Percentiles rank a stretch among this genome's conserved stretches.
phyloP scores from a whole-genome alignment of 1,140 invertebrate genomes.

The Habropoda laboriosa region DNA sequence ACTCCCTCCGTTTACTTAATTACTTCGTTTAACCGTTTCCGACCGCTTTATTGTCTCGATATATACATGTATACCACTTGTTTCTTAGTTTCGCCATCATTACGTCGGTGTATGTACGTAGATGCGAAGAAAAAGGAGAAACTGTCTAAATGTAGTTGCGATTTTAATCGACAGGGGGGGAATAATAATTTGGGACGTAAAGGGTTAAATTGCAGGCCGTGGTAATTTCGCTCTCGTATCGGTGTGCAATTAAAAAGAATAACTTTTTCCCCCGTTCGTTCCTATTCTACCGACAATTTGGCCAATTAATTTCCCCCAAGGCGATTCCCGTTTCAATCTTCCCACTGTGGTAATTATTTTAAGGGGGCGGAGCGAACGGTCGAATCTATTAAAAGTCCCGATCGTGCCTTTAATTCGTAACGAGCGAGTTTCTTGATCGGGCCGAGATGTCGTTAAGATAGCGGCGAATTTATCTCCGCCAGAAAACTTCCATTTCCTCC shows the following conservation, averaged over 20 bases:
- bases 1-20: conserved; percentile 30
- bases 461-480: conserved; percentile 26
- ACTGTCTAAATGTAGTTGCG: no score
- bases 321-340: conserved; percentile 9
- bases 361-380: neutral
- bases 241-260: conserved; percentile 11
- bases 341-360: conserved; percentile 15
- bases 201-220: conserved; percentile 20
- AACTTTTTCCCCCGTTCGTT: neutral
- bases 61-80: no score
- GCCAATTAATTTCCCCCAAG: conserved; percentile 7
- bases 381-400: conserved; percentile 13
- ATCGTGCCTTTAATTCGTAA: conserved; percentile 10
- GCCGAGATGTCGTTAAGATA: conserved; percentile 32
- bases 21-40: no score
- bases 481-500: conserved; percentile 27
- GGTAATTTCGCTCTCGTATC: conserved; percentile 17
- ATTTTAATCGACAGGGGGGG: no score
- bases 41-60: no score
- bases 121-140: no score
- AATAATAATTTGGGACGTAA: no score
- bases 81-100: no score
- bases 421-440: neutral
- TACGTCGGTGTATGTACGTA: no score
- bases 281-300: neutral